Evolutionary conservation across 1,140 invertebrate species (phyloP).

Genomic region (Gerris buenoi): DNA sequence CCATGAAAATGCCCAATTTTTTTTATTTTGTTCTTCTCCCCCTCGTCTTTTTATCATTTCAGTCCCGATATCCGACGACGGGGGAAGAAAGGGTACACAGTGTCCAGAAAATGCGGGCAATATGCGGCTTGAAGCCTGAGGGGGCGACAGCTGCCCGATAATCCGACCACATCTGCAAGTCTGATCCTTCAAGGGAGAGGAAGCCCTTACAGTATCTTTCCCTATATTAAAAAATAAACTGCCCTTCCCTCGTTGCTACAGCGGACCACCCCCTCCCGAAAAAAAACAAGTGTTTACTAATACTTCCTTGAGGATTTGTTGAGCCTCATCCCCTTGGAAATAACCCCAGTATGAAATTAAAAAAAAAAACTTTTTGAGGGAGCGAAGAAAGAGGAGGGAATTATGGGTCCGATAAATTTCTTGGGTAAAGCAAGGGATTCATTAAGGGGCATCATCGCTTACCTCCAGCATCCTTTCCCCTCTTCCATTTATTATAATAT

Average conservation of each 20-base stretch:
- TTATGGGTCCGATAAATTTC: neutral
- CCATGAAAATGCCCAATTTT: too few species aligned
- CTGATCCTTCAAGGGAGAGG: neutral
- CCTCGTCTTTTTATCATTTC: too few species aligned
- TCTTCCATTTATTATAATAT: neutral
- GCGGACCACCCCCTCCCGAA: too few species aligned
- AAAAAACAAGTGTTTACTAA: slow-evolving; percentile 5
- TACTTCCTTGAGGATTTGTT: neutral
- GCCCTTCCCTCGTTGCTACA: neutral
- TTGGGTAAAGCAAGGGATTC: neutral
- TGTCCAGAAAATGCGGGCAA: neutral
- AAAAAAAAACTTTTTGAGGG: neutral
- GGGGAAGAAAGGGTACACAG: too few species aligned
- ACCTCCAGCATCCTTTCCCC: neutral
- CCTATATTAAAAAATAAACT: slow-evolving; percentile 6
- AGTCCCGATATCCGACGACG: too few species aligned
- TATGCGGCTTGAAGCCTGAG: neutral
- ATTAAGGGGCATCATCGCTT: neutral
- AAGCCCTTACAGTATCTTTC: neutral
- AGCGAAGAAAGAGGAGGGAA: neutral
- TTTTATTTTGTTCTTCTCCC: too few species aligned
- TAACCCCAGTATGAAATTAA: neutral
- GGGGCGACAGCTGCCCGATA: slow-evolving; percentile 4
- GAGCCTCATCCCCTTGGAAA: neutral
- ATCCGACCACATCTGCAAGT: slow-evolving; percentile 3